Percentiles rank a stretch among this genome's conserved stretches.
Evolutionary conservation across 2,797 vertebrate genomes (phyloP).

Genomic region (Lepilemur ruficaudatus): DNA sequence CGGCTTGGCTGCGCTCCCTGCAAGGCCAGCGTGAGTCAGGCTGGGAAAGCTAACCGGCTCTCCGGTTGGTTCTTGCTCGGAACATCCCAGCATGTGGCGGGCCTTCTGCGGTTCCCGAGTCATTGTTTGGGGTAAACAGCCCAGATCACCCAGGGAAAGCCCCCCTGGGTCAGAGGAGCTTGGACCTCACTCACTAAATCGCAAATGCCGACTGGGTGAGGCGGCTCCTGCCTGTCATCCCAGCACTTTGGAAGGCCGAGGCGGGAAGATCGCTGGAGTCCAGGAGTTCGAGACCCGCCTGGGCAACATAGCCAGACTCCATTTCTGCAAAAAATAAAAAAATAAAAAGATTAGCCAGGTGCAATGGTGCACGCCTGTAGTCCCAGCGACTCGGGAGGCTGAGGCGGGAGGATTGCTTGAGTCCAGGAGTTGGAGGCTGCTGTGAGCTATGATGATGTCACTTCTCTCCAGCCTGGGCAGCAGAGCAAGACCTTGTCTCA

Average conservation of each 20-base stretch:
- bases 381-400: neutral
- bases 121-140: slow-evolving; percentile 56
- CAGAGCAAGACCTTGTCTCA: neutral
- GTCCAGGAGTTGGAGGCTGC: neutral
- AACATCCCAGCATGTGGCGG: neutral
- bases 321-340: neutral
- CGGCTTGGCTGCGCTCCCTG: neutral
- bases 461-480: neutral
- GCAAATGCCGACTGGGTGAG: neutral
- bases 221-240: neutral
- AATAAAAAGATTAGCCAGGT: neutral
- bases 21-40: neutral
- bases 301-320: neutral
- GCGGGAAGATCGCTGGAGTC: neutral
- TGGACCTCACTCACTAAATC: neutral
- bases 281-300: neutral
- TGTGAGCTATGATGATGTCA: neutral
- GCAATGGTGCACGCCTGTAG: neutral
- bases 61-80: slow-evolving; percentile 19
- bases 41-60: slow-evolving; percentile 34
- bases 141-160: neutral
- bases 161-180: neutral
- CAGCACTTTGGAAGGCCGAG: neutral
- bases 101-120: neutral
- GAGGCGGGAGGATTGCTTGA: neutral